Base-by-base conservation (phyloP, 2,113 vertebrate genomes). In the Arenaria interpres region DNA sequence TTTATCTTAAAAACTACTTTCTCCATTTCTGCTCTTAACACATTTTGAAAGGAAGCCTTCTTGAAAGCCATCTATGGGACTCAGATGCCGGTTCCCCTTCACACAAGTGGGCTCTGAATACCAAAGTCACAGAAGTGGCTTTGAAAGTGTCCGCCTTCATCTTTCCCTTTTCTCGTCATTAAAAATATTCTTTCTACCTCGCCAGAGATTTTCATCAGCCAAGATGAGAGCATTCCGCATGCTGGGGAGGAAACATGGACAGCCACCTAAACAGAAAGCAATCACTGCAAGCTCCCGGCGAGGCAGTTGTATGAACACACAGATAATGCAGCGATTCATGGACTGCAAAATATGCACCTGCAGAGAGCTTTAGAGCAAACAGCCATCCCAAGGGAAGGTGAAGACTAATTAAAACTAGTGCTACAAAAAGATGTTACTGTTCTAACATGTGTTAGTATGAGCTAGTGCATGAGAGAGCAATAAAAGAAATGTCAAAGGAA, bases 361-460 rank as follows among this genome's bases (percentile, higher is more conserved):
- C 92, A 94, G 83, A 6, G 81, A 72, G 94, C 89, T 95, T 62
- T 24, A 46, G 62, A 96, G 71, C 76, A 89, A 85, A 21, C 73
- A 88, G 45, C 23, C 39, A 9, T 48, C 89, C 94, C 95, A 24
- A 46, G 91, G 91, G 94, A 97, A 90, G 59, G 41, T 8, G 67
- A 43, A 76, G 57, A 83, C 89, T 95, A 92, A 97, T 97, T 97
- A 92, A 95, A 97, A 89, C 9, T n/a, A 46, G 53, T 0, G 46
- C 84, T 97, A 88, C 87, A 94, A 78, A 94, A 79, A 92, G 93
- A 96, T 89, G 74, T 35, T 89, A 81, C 84, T 92, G 84, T 83
- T 97, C 74, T 28, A 89, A 95, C 91, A 75, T 3, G 81, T 95
- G 86, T 94, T 92, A 46, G 56, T 7, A 43, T 7, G 81, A 95